These are phyloP conservation scores for Aurelia sp. DNA, from an alignment of 30 jellyfish, hydroid and myxozoan species.

Conservation along the genomic window DNA sequence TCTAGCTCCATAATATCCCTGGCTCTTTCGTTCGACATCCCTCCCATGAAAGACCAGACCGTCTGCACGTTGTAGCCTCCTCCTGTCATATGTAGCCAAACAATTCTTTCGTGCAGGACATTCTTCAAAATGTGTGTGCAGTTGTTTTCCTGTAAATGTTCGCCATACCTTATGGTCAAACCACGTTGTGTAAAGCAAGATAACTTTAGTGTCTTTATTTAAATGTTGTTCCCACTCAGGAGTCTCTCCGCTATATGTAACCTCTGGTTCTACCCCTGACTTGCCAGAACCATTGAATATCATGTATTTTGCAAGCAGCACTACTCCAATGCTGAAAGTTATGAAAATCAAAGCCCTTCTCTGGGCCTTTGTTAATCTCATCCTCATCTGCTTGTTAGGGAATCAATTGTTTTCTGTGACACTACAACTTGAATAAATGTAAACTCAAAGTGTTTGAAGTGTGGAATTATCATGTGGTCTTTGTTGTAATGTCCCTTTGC, in stretches of 20 bases:
- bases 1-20: slow-evolving; percentile 41
- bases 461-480: no score
- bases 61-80: slow-evolving; percentile 62
- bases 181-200: slow-evolving; percentile 83
- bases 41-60: slow-evolving; percentile 86
- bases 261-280: background rate
- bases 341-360: no score
- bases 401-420: no score
- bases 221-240: slow-evolving; percentile 42
- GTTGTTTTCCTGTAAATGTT: slow-evolving; percentile 35
- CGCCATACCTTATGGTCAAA: slow-evolving; percentile 64
- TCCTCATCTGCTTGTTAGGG: no score
- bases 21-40: slow-evolving; percentile 48
- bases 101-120: slow-evolving; percentile 74
- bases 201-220: slow-evolving; percentile 42
- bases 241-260: background rate
- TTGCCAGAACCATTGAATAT: no score
- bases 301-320: no score
- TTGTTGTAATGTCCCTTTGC: no score
- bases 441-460: no score
- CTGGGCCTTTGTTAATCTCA: no score
- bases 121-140: slow-evolving; percentile 46
- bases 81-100: slow-evolving; percentile 74
- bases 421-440: no score
- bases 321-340: no score